Evolutionary conservation across 2,113 vertebrate species (phyloP).

Genomic region (Agelaius tricolor): DNA sequence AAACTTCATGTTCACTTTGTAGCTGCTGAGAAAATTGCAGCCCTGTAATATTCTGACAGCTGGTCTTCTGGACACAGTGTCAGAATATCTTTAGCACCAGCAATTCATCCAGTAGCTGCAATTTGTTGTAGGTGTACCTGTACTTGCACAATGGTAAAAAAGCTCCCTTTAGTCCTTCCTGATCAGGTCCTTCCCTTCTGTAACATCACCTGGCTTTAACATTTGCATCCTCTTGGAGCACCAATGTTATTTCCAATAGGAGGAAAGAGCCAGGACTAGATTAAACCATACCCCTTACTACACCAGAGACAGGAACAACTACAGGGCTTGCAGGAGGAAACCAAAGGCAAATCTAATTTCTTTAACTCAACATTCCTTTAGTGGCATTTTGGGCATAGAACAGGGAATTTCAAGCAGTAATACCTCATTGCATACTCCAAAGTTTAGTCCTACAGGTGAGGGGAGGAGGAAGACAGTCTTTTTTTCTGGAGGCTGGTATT

Average conservation of each 20-base stretch:
- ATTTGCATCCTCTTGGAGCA: background rate
- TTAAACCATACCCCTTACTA: background rate
- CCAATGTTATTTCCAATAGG: background rate
- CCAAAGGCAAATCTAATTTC: background rate
- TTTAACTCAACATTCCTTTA: background rate
- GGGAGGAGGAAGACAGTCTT: background rate
- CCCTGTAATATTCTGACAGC: background rate
- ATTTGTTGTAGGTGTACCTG: background rate
- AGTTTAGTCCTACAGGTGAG: background rate
- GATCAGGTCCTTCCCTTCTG: background rate
- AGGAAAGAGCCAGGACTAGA: background rate
- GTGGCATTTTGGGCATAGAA: background rate
- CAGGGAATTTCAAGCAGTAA: background rate
- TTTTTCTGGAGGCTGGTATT: background rate
- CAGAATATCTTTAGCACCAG: background rate
- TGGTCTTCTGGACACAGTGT: background rate
- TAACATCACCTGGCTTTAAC: background rate
- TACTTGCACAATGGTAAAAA: background rate
- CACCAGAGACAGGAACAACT: background rate
- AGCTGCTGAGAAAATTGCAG: background rate
- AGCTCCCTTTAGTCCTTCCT: background rate
- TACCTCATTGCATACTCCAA: background rate
- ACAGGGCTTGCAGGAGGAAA: background rate
- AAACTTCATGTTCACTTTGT: background rate
- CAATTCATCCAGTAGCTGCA: background rate